Evolutionary conservation across 1,140 invertebrate genomes (phyloP).

Genomic region (Macrobrachium nipponense): DNA sequence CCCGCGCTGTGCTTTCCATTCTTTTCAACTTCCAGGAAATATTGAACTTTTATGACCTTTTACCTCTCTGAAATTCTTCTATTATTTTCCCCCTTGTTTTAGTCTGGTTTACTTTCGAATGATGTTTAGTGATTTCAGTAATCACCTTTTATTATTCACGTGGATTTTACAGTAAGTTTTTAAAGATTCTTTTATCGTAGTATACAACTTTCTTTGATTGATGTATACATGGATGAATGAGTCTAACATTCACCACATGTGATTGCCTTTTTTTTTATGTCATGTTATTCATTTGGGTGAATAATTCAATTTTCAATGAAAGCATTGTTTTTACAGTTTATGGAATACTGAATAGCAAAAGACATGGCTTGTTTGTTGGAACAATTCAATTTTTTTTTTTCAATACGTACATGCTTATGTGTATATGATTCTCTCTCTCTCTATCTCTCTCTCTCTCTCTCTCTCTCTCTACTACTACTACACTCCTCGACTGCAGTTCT

Average conservation of each 20-base stretch:
- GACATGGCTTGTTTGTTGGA: background rate
- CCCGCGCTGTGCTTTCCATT: background rate
- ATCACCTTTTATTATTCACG: background rate
- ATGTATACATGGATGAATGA: background rate
- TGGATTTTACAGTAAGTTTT: background rate
- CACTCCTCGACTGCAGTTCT: no score
- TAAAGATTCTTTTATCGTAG: background rate
- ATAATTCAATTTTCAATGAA: no score
- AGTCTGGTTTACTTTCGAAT: background rate
- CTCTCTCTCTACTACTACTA: background rate
- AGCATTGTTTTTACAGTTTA: no score
- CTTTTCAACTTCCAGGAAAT: background rate
- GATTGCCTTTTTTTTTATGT: background rate
- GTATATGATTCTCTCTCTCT: constrained; percentile 9
- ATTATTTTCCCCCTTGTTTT: background rate
- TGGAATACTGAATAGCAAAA: no score
- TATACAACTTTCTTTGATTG: background rate
- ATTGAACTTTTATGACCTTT: background rate
- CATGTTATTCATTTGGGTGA: no score
- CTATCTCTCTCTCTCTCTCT: constrained; percentile 22
- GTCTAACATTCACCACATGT: background rate
- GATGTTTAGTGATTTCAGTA: background rate
- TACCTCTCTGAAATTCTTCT: background rate
- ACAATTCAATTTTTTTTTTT: background rate
- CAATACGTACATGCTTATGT: background rate